phyloP scores from a whole-genome alignment of 2,888 invertebrate genomes.

The Drosophila nr. perissopoda region DNA sequence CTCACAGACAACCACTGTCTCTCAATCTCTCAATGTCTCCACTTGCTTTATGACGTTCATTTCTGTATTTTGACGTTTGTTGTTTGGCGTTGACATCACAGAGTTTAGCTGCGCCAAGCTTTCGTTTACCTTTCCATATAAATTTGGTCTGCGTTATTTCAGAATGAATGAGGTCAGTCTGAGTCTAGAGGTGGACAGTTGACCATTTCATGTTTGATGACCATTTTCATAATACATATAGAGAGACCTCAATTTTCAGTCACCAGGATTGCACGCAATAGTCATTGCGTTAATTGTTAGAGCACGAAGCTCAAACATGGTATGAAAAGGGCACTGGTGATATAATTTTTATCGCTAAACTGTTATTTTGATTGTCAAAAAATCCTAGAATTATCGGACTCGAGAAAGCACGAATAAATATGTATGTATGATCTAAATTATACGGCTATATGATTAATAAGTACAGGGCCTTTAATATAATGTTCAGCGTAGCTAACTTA shows the following conservation, averaged over 20 bases:
- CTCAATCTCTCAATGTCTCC: conserved; percentile 45
- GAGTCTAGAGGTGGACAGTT: background rate
- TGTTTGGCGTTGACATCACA: conserved; percentile 62
- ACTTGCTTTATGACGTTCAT: conserved; percentile 55
- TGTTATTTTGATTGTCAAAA: background rate
- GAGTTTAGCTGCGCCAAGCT: conserved; percentile 29
- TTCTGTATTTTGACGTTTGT: conserved; percentile 53
- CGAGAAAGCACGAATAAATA: background rate
- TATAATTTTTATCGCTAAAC: background rate
- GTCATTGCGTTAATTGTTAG: conserved; percentile 4
- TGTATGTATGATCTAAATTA: background rate
- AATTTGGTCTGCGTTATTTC: conserved; percentile 18
- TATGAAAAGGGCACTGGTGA: background rate
- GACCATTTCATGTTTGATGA: conserved; percentile 17
- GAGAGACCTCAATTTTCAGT: conserved; percentile 36
- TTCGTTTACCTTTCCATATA: conserved; percentile 24
- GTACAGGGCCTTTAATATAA: background rate
- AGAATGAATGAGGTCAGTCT: conserved; percentile 9
- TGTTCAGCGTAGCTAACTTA: background rate
- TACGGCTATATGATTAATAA: background rate
- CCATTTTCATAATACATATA: conserved; percentile 18
- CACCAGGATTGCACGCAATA: conserved; percentile 37
- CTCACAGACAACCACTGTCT: conserved; percentile 40
- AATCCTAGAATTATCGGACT: background rate
- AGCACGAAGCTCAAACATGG: background rate